phyloP scores from a whole-genome alignment of 2,797 vertebrate genomes.

The Aselliscus stoliczkanus region DNA sequence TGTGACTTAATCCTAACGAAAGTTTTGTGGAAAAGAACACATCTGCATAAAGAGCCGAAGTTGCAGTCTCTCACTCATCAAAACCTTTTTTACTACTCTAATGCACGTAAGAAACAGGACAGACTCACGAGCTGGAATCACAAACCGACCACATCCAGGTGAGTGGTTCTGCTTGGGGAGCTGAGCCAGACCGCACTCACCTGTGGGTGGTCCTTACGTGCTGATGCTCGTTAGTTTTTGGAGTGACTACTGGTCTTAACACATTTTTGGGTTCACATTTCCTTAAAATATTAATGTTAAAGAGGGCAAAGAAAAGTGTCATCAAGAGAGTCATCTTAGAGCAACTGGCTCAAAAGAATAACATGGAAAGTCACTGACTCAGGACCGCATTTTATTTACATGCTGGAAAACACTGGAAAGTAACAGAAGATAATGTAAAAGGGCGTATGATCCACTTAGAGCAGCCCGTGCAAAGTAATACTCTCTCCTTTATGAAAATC shows the following conservation, averaged over 20 bases:
- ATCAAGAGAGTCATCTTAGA: neutral
- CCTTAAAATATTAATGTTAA: neutral
- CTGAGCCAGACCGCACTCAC: no score
- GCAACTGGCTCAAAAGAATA: neutral
- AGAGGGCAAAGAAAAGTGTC: neutral
- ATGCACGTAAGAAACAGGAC: rapidly evolving
- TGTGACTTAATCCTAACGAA: neutral
- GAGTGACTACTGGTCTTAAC: neutral
- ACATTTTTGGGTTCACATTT: neutral
- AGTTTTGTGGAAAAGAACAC: neutral
- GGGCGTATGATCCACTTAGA: no score
- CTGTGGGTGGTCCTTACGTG: no score
- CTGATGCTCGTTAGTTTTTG: neutral
- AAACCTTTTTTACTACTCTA: neutral
- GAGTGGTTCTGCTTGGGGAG: neutral
- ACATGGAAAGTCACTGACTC: neutral
- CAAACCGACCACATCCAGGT: no score
- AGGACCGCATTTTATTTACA: no score
- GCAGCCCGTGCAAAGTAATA: neutral
- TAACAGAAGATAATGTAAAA: rapidly evolving
- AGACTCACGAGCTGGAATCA: neutral
- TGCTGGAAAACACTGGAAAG: neutral
- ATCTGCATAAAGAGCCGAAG: neutral
- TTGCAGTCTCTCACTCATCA: neutral
- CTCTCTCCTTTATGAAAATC: neutral